phyloP scores from a whole-genome alignment of 92 coral and sea anemone genomes.

The Porites lobata region DNA sequence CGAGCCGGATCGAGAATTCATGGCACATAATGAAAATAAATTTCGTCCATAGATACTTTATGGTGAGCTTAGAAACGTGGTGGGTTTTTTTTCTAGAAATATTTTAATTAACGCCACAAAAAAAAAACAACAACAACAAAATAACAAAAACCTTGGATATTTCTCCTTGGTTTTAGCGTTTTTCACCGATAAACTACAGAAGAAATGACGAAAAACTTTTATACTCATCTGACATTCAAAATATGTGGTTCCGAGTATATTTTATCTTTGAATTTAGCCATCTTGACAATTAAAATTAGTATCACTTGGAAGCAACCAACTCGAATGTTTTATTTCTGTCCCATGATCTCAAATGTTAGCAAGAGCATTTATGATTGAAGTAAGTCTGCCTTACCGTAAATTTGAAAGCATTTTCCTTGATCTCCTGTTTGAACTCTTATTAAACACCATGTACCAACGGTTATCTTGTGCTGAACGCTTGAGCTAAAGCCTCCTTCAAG shows the following conservation, averaged over 20 bases:
- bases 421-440: not conserved
- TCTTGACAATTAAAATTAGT: not conserved
- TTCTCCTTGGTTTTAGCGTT: conserved; percentile 17
- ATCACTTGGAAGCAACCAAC: not conserved
- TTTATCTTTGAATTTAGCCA: conserved; percentile 14
- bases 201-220: conserved; percentile 15
- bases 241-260: conserved; percentile 7
- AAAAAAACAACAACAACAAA: not conserved
- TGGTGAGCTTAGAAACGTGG: no score
- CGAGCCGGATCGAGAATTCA: no score
- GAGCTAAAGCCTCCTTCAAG: not conserved
- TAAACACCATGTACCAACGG: not conserved
- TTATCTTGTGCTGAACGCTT: not conserved
- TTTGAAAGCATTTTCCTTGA: conserved; percentile 5
- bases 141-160: conserved; percentile 15
- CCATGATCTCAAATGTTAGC: conserved; percentile 9
- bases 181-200: conserved; percentile 13
- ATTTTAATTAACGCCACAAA: no score
- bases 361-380: conserved; percentile 6
- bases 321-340: conserved; percentile 13
- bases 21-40: no score
- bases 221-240: conserved; percentile 11
- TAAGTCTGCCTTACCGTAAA: not conserved
- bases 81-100: no score
- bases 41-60: no score